phyloP scores from a whole-genome alignment of 1,140 invertebrate genomes.

The Megalopta genalis region DNA sequence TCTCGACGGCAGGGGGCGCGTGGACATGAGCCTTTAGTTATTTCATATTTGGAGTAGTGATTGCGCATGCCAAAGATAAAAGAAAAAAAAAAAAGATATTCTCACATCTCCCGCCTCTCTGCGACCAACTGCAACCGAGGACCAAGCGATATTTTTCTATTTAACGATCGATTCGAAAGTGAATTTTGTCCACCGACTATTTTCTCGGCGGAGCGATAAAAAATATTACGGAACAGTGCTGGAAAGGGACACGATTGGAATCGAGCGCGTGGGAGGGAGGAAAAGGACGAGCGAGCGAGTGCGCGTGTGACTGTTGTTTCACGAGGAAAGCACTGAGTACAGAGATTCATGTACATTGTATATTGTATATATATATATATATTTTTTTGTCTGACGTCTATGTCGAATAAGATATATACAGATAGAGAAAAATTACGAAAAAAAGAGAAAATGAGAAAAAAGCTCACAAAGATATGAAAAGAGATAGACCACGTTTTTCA shows the following conservation, averaged over 20 bases:
- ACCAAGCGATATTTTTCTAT: constrained; percentile 71
- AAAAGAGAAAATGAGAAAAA: not conserved
- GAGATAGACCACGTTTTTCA: constrained; percentile 15
- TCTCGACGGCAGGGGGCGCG: constrained; percentile 73
- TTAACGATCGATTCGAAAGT: constrained; percentile 72
- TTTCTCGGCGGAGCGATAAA: constrained; percentile 47
- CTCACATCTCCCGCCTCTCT: constrained; percentile 80
- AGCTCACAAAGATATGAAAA: too few species aligned
- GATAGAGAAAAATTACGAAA: constrained; percentile 35
- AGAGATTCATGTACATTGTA: constrained; percentile 21
- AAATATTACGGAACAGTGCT: constrained; percentile 48
- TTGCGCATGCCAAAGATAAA: constrained; percentile 77
- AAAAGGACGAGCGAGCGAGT: constrained; percentile 54
- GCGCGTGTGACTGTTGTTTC: constrained; percentile 49
- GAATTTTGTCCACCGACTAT: constrained; percentile 65
- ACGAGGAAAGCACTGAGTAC: constrained; percentile 47
- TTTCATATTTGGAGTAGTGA: constrained; percentile 80
- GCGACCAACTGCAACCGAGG: constrained; percentile 77
- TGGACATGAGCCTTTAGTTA: constrained; percentile 79
- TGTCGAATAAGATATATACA: constrained; percentile 42
- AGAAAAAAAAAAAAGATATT: constrained; percentile 75
- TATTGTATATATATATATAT: not conserved
- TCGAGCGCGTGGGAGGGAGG: constrained; percentile 57
- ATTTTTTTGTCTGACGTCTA: constrained; percentile 20
- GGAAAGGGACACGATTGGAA: constrained; percentile 54